Evolutionary conservation across 2,888 invertebrate genomes (phyloP).

Genomic region (Drosophila longiperda): DNA sequence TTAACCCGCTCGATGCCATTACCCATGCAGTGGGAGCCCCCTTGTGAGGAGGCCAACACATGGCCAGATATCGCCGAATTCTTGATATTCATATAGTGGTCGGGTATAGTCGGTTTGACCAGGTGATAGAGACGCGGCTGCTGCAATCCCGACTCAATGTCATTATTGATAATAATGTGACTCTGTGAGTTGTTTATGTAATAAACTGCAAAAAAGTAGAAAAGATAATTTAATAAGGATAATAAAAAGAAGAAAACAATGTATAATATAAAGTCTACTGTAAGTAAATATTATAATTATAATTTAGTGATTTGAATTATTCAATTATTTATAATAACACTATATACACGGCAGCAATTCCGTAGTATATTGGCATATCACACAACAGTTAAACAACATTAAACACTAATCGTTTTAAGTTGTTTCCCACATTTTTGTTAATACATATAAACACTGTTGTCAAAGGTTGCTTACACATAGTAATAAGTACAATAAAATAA

Average conservation of each 20-base stretch:
- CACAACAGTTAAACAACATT: too few relatives aligned
- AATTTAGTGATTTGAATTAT: background rate
- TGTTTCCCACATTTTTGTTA: too few relatives aligned
- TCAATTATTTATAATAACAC: background rate
- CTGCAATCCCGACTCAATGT: conserved; percentile 89
- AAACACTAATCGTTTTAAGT: too few relatives aligned
- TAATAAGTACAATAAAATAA: too few relatives aligned
- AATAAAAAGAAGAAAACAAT: background rate
- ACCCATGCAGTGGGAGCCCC: conserved; percentile 54
- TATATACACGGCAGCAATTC: background rate
- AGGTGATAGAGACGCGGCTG: conserved; percentile 91
- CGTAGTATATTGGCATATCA: too few relatives aligned
- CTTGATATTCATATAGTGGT: conserved; percentile 90
- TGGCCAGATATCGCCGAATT: conserved; percentile 77
- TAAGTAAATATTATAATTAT: background rate
- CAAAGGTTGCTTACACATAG: too few relatives aligned
- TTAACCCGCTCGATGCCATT: conserved; percentile 90
- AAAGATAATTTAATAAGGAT: background rate
- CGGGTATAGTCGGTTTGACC: conserved; percentile 92
- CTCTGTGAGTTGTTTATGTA: conserved; percentile 87
- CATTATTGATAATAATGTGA: conserved; percentile 92
- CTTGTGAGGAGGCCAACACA: conserved; percentile 52
- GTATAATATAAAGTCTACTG: background rate
- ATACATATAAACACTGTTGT: too few relatives aligned
- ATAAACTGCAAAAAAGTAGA: conserved; percentile 73